Percentiles rank a stretch among this genome's conserved stretches.
These are phyloP conservation scores for Ophioninae sp. DNA, from an alignment of 2,888 invertebrate genomes.

Conservation along the genomic window DNA sequence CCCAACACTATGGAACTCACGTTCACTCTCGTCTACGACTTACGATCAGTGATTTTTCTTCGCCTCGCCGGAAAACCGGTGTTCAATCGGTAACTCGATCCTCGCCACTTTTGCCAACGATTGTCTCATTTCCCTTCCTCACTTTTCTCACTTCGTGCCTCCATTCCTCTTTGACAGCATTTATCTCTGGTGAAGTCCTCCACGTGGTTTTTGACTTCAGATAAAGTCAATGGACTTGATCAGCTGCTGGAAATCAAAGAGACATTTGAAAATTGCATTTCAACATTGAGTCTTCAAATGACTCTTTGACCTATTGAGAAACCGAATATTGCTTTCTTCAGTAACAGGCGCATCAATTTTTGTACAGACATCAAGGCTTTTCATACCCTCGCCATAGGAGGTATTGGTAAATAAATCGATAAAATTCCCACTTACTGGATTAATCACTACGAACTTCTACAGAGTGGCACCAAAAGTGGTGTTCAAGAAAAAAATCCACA, in stretches of 20 bases:
- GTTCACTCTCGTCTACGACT: slow-evolving; percentile 22
- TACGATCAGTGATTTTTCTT: slow-evolving; percentile 51
- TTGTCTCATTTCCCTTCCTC: slow-evolving; percentile 21
- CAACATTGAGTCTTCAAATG: neutral
- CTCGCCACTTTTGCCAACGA: slow-evolving; percentile 39
- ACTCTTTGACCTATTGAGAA: neutral
- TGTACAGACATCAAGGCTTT: neutral
- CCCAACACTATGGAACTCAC: slow-evolving; percentile 2
- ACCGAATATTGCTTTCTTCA: neutral
- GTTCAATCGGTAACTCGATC: slow-evolving; percentile 47
- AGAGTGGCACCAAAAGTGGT: neutral
- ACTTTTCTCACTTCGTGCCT: neutral
- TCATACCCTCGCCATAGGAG: neutral
- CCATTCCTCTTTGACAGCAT: neutral
- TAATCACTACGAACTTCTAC: neutral
- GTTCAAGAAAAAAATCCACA: neutral
- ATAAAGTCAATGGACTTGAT: neutral
- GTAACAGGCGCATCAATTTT: too few species aligned
- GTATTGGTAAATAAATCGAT: slow-evolving; percentile 29
- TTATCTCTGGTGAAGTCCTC: neutral
- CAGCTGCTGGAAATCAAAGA: neutral
- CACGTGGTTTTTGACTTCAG: neutral
- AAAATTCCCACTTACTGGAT: slow-evolving; percentile 13
- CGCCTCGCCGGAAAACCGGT: slow-evolving; percentile 52
- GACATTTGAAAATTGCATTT: neutral